Evolutionary conservation across 2,797 vertebrate species (phyloP), one percentile per base, ranked within the genome.

Genomic region (Pachyuromys duprasi): DNA sequence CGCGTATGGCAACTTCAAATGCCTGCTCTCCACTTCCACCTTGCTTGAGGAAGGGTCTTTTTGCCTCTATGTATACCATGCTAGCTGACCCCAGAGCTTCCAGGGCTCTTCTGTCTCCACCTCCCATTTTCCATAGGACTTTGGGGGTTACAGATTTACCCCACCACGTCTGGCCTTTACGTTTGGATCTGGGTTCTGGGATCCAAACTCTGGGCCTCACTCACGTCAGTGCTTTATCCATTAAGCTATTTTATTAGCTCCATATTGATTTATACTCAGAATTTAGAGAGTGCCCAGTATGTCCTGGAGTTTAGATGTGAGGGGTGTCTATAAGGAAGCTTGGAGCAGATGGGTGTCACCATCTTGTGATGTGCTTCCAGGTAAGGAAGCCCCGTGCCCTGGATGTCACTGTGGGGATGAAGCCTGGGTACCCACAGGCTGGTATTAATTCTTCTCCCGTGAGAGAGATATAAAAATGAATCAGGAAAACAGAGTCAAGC

Each of bases 291-390:
- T 1, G 57, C 28, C 84, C 55, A 45, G 3, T 8, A 65, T 36
- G 65, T 17, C 45, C 49, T 70, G 49, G 31, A 53, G 65, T 55
- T 83, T 1, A n/a, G 57, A 20, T 0, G 3, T 13, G 67, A 76
- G 72, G 2, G 13, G 3, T 14, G 81, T 93, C 86, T 4, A 17
- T 3, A 28, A 72, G 62, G 28, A 26, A 28, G 57, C 49, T 14
- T 28, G n/a, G 42, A 17, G 13, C 22, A 45, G 12, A 1, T 0
- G 2, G 0, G 18, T 28, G 22, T 42, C 15, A 12, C 15, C 28
- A 14, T 57, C n/a, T 22, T 4, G 8, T 3, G 45, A 33, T 53
- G 20, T 5, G 20, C 33, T 70, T 55, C 83, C 31, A 4, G 45
- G 49, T 28, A 12, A 28, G 33, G 65, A 86, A 36, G 18, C 67